These are phyloP conservation scores for Sebastes taczanowskii DNA, from an alignment of 2,797 vertebrate genomes.

Conservation along the genomic window DNA sequence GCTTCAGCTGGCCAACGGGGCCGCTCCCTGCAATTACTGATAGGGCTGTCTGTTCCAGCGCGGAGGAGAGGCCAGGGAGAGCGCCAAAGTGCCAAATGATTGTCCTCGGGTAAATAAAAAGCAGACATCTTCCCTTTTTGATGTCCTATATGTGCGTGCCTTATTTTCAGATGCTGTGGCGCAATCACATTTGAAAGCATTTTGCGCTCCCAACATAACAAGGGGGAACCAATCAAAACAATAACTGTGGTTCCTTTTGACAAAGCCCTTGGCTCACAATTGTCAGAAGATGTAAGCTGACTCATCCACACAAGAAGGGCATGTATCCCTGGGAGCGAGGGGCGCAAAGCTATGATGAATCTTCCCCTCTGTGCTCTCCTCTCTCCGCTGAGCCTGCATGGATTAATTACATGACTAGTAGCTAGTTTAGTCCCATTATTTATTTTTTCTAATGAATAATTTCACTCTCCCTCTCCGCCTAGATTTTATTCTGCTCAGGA, in stretches of 20 bases:
- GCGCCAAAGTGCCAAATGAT: slow-evolving; percentile 73
- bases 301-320: slow-evolving; percentile 82
- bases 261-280: slow-evolving; percentile 78
- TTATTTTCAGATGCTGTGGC: slow-evolving; percentile 72
- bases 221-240: slow-evolving; percentile 78
- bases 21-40: slow-evolving; percentile 71
- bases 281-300: slow-evolving; percentile 85
- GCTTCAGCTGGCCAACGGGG: slow-evolving; percentile 56
- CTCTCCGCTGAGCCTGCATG: slow-evolving; percentile 71
- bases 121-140: slow-evolving; percentile 77
- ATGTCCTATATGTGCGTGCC: slow-evolving; percentile 75
- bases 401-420: slow-evolving; percentile 80
- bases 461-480: slow-evolving; percentile 57
- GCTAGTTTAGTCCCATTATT: slow-evolving; percentile 79
- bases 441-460: slow-evolving; percentile 78
- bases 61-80: slow-evolving; percentile 51
- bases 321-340: slow-evolving; percentile 80
- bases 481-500: slow-evolving; percentile 73
- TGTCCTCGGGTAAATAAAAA: slow-evolving; percentile 79
- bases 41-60: slow-evolving; percentile 62
- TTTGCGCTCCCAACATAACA: slow-evolving; percentile 76
- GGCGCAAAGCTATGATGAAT: slow-evolving; percentile 74
- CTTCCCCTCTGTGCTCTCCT: slow-evolving; percentile 71
- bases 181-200: slow-evolving; percentile 81
- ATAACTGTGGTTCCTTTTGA: slow-evolving; percentile 82